Conservation (phyloP, 2,113 vertebrate species). For the Mobula hypostoma region DNA sequence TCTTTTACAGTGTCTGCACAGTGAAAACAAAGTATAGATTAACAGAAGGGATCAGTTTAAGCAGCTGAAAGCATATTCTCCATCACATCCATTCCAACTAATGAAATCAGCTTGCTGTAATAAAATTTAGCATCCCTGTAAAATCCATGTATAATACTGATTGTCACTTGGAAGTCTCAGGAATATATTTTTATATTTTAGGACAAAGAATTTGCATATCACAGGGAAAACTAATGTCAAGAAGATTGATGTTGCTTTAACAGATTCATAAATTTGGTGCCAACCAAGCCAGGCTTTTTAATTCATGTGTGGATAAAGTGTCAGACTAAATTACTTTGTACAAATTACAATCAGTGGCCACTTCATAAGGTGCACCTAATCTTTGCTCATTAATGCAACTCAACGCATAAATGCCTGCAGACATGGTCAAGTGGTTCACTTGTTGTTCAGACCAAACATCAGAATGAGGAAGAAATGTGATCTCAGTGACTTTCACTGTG, state of each 20-base stretch:
- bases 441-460: no score
- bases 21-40: background rate
- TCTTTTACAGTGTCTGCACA: background rate
- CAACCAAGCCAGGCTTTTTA: background rate
- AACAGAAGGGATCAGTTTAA: background rate
- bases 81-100: background rate
- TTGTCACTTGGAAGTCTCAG: background rate
- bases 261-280: background rate
- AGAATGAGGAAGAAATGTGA: no score
- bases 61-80: background rate
- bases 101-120: background rate
- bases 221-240: background rate
- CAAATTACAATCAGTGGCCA: background rate
- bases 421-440: no score
- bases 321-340: background rate
- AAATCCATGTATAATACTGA: background rate
- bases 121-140: background rate
- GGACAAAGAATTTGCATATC: background rate
- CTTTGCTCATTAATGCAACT: no score
- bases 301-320: constrained; percentile 4
- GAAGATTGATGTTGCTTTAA: constrained; percentile 1
- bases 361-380: no score
- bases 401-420: no score
- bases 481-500: no score
- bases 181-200: background rate